A percentile compares a stretch with the other conserved stretches of the same genome.
Conservation (phyloP, 2,888 invertebrate species). For the Camponotus fellah region DNA sequence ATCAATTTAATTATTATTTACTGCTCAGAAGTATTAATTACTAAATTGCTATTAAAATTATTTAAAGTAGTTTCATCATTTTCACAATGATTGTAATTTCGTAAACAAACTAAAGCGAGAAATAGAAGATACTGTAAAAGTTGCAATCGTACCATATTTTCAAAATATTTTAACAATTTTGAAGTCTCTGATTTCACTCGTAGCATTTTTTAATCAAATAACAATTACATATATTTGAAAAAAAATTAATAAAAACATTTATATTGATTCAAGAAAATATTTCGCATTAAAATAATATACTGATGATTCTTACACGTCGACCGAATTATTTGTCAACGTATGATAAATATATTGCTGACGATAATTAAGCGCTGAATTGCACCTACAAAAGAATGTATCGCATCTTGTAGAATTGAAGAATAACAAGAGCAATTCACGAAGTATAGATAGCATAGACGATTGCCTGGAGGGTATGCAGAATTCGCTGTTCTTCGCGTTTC, state of each 20-base stretch:
- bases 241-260: background rate
- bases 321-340: background rate
- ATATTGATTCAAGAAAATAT: background rate
- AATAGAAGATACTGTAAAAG: background rate
- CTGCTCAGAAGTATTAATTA: background rate
- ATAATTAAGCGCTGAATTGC: background rate
- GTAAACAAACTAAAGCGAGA: background rate
- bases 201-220: background rate
- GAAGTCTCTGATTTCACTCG: background rate
- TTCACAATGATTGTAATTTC: conserved; percentile 8
- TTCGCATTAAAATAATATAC: background rate
- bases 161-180: background rate
- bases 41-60: background rate
- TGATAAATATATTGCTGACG: background rate
- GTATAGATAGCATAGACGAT: conserved; percentile 52
- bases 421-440: conserved; percentile 64
- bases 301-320: background rate
- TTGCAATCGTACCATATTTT: background rate
- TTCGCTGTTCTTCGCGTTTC: conserved; percentile 67
- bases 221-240: background rate
- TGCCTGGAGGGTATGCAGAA: conserved; percentile 68
- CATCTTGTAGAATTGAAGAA: conserved; percentile 46
- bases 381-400: conserved; percentile 8
- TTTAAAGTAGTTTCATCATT: background rate
- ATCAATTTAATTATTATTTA: background rate